Base-by-base conservation (phyloP, 2,888 invertebrate genomes). In the Deladenus siricidicola region DNA sequence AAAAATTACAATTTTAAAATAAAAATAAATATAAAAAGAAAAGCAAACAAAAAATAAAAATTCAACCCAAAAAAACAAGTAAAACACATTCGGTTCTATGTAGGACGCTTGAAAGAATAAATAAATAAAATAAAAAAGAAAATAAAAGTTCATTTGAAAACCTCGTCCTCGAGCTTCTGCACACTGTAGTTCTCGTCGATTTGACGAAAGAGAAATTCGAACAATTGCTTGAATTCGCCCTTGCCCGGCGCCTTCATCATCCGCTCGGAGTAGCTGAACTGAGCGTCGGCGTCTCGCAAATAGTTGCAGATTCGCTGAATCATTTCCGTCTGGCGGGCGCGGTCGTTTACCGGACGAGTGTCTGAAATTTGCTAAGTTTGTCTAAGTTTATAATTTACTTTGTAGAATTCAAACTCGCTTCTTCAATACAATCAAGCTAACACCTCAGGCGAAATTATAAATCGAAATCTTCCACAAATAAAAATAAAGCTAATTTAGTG, bases 281-380 rank as follows among this genome's bases (percentile, higher is more conserved):
- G 59, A 4, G 52, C 44, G 10, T 42, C 48, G 1, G 29, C 19
- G n/a, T 44, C 21, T 34, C 39, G 6, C 39, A 34, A 34, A 14
- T 10, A 34, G 8, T 34, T 14, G 39, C 14, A 34, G 39, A 34
- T 34, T 34, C 39, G 39, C 6, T 6, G 14, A 14, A 34, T 14
- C 39, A 34, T 34, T 34, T 34, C 39, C 39, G 39, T 14, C 39
- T 34, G 39, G 39, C 39, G 39, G 39, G 6, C 14, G 39, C 39
- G 39, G 14, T 34, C 39, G 39, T 34, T 34, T 69, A 73, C 74
- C 19, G 75, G 74, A 64, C 66, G 39, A 34, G 6, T 34, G 39
- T 34, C 39, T 6, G 8, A 14, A 34, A 34, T 34, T 6, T 6
- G n/a, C n/a, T n/a, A n/a, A n/a, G n/a, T n/a, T n/a, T n/a, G n/a